Percentiles rank a stretch among this genome's conserved stretches.
phyloP scores from a whole-genome alignment of 2,797 vertebrate species.

The Phaenicophaeus curvirostris region DNA sequence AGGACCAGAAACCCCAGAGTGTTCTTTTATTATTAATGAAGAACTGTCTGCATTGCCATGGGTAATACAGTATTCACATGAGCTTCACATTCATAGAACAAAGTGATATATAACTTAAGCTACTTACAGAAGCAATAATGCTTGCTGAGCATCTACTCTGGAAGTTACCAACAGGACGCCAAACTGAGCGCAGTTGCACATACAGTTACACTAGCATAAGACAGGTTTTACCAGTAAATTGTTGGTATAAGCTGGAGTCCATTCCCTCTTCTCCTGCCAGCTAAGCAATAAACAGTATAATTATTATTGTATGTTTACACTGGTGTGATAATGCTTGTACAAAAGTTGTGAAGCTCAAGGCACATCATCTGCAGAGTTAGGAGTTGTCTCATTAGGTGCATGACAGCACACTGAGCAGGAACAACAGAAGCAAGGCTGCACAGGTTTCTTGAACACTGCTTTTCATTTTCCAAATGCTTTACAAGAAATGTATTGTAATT shows the following conservation, averaged over 20 bases:
- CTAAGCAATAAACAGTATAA: background rate
- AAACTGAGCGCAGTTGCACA: background rate
- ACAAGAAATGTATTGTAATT: background rate
- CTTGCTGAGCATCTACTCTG: background rate
- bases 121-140: background rate
- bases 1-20: background rate
- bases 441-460: background rate
- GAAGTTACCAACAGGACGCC: background rate
- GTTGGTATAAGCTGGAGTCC: background rate
- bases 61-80: background rate
- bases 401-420: background rate
- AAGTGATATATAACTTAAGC: background rate
- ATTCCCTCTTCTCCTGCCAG: background rate
- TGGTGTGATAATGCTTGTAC: background rate
- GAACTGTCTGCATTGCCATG: slow-evolving; percentile 33
- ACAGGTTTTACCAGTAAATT: background rate
- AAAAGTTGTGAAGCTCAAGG: background rate
- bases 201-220: background rate
- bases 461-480: background rate
- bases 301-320: background rate
- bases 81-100: background rate
- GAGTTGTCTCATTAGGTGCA: background rate
- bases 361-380: background rate
- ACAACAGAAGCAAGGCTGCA: background rate
- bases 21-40: slow-evolving; percentile 33